phyloP scores from a whole-genome alignment of 2,113 vertebrate species.

The Polyodon spathula region DNA sequence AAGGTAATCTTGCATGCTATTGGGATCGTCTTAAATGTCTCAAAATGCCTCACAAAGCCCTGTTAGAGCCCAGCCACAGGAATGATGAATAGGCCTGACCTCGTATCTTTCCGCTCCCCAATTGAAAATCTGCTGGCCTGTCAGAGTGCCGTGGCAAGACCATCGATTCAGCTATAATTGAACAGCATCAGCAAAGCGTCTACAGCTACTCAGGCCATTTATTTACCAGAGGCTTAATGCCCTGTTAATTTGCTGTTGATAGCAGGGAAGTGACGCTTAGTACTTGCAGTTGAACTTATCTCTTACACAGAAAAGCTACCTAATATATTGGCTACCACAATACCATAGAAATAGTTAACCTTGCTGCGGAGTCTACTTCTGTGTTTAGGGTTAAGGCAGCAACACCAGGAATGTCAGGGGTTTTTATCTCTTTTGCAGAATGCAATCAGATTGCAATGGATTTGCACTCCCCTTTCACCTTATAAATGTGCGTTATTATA shows the following conservation, averaged over 20 bases:
- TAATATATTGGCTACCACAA: not conserved
- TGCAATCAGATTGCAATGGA: too few species aligned
- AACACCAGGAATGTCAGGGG: too few species aligned
- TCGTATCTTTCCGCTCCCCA: constrained; percentile 19
- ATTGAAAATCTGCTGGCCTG: constrained; percentile 21
- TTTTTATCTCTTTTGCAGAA: too few species aligned
- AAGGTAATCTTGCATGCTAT: constrained; percentile 29
- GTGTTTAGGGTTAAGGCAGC: too few species aligned
- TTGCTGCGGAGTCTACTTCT: too few species aligned
- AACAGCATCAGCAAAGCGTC: constrained; percentile 24
- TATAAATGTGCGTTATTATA: too few species aligned
- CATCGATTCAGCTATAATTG: constrained; percentile 26
- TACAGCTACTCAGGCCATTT: constrained; percentile 15
- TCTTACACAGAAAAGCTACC: not conserved
- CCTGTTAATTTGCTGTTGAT: constrained; percentile 25
- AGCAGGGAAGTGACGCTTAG: not conserved
- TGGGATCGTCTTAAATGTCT: constrained; percentile 28
- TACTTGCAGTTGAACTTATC: not conserved
- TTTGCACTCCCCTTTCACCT: too few species aligned
- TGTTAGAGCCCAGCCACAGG: not conserved
- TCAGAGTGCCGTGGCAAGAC: constrained; percentile 13
- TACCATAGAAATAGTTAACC: too few species aligned
- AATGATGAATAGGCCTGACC: constrained; percentile 25
- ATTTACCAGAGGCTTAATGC: constrained; percentile 22
- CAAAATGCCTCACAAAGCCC: constrained; percentile 6